phyloP scores from a whole-genome alignment of 2,797 vertebrate genomes.

The Acipenser oxyrinchus region DNA sequence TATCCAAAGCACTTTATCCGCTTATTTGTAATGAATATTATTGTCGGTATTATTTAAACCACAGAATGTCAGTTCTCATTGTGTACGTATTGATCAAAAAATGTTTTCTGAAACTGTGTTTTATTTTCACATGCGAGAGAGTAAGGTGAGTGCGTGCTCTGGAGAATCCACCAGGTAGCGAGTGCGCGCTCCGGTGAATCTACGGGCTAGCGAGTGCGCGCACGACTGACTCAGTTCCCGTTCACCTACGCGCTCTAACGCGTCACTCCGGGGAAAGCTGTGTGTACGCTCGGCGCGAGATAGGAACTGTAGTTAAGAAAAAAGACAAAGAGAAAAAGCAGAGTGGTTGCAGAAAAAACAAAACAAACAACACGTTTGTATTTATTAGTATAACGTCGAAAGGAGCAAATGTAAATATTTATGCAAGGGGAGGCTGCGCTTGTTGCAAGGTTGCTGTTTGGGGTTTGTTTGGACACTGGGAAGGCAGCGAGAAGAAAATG shows the following conservation, averaged over 20 bases:
- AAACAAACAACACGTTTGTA: no score
- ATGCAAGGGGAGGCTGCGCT: neutral
- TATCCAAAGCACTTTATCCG: no score
- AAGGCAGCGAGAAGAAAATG: slow-evolving; percentile 46
- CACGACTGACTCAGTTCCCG: neutral
- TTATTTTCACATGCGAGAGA: no score
- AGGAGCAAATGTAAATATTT: neutral
- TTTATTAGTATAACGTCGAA: no score
- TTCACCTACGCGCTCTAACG: slow-evolving; percentile 23
- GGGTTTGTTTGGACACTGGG: slow-evolving; percentile 7
- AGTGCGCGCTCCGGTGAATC: slow-evolving; percentile 13
- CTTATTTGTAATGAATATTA: no score
- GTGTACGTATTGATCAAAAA: no score
- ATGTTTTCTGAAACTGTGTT: no score
- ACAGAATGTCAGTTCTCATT: no score
- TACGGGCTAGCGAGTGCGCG: slow-evolving; percentile 21
- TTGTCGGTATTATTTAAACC: no score
- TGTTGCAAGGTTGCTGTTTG: neutral
- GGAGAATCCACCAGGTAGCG: no score
- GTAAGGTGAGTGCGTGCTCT: no score
- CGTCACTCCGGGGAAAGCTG: slow-evolving; percentile 40
- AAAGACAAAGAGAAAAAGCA: neutral
- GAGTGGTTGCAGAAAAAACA: no score
- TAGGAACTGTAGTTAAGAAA: slow-evolving; percentile 41
- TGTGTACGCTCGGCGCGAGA: slow-evolving; percentile 58